These are phyloP conservation scores for Paramormyrops kingsleyae DNA, from an alignment of 2,113 vertebrate genomes.

Conservation along the genomic window DNA sequence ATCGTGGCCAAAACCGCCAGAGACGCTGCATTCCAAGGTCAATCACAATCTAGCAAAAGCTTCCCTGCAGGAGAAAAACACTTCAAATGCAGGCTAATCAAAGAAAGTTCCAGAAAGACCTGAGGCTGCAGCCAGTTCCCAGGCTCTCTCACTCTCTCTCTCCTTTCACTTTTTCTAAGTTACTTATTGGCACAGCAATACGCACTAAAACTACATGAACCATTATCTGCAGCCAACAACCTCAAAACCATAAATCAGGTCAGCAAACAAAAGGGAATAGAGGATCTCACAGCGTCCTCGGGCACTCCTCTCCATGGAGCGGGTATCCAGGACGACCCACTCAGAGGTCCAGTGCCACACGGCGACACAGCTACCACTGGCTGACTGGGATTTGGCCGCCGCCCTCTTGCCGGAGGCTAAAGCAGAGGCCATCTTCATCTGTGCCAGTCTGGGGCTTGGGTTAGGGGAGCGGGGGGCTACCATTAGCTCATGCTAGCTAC, in stretches of 20 bases:
- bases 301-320: background rate
- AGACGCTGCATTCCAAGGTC: background rate
- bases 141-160: constrained; percentile 9
- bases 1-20: background rate
- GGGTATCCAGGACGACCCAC: background rate
- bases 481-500: background rate
- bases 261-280: background rate
- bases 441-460: background rate
- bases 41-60: background rate
- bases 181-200: background rate
- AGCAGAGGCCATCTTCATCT: background rate
- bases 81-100: constrained; percentile 4
- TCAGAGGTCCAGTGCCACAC: background rate
- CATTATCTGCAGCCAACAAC: background rate
- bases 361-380: background rate
- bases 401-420: background rate
- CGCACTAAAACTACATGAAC: background rate
- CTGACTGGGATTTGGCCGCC: background rate
- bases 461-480: background rate
- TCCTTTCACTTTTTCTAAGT: constrained; percentile 17
- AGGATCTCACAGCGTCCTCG: background rate
- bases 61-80: constrained; percentile 2
- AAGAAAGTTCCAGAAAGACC: constrained; percentile 6
- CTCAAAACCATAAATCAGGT: constrained; percentile 6
- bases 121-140: constrained; percentile 20